Conservation (phyloP, 2,113 vertebrate species). For the Paradoxurus hermaphroditus region DNA sequence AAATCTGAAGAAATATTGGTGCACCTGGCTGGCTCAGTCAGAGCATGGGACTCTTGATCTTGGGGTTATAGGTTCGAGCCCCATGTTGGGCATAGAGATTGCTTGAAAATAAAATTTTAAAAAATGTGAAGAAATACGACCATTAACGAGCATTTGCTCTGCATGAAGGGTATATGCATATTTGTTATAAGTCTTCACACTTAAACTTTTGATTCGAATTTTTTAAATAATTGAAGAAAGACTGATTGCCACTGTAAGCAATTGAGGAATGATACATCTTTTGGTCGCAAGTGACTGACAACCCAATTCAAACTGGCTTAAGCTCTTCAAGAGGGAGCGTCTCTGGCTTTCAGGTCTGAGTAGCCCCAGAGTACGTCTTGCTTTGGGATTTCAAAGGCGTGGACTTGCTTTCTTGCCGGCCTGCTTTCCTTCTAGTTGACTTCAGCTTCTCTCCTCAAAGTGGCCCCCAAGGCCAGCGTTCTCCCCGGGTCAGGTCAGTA, state of each 20-base stretch:
- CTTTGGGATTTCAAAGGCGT: background rate
- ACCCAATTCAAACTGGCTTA: background rate
- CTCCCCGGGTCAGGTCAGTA: background rate
- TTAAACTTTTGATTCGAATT: background rate
- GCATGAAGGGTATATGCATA: background rate
- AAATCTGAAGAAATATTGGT: background rate
- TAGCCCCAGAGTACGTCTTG: background rate
- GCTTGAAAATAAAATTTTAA: background rate
- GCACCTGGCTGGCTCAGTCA: background rate
- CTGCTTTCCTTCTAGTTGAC: background rate
- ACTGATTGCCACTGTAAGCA: background rate
- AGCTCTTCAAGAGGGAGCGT: background rate
- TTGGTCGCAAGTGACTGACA: background rate
- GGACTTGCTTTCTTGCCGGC: background rate
- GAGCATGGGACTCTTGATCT: background rate
- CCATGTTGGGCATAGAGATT: background rate
- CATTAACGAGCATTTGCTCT: background rate
- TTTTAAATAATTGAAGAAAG: background rate
- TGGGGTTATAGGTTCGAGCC: background rate
- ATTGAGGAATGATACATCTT: background rate
- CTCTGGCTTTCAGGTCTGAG: background rate
- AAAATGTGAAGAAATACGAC: background rate
- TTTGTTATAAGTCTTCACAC: background rate
- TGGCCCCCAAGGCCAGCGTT: background rate
- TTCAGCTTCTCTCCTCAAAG: background rate